Conservation (phyloP, 2,888 invertebrate genomes). For the Apantesis nais region DNA sequence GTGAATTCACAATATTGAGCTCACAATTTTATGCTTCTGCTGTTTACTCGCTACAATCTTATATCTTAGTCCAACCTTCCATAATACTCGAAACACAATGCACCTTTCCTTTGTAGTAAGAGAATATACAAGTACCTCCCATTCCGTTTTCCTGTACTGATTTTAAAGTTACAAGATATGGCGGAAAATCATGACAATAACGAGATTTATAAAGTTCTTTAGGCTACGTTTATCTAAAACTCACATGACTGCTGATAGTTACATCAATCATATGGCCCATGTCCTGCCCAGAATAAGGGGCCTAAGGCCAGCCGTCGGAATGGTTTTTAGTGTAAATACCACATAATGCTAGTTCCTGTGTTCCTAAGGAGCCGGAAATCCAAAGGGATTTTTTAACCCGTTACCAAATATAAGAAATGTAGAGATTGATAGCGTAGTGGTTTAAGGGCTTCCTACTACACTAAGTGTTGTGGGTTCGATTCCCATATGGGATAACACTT, state of each 20-base stretch:
- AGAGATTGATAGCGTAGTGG: no score
- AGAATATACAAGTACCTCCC: conserved; percentile 54
- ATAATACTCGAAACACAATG: conserved; percentile 69
- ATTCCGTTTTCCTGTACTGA: conserved; percentile 40
- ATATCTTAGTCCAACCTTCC: conserved; percentile 40
- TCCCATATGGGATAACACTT: no score
- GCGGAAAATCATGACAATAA: neutral
- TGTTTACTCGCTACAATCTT: neutral
- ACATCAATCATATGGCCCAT: no score
- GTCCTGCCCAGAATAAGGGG: no score
- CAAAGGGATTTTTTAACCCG: no score
- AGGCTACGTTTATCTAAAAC: neutral
- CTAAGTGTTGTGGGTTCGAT: no score
- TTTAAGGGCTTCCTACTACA: no score
- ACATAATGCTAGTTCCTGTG: no score
- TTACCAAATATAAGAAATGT: no score
- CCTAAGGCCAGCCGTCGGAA: no score
- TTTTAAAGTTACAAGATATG: conserved; percentile 6
- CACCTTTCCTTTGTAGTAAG: conserved; percentile 62
- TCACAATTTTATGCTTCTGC: neutral
- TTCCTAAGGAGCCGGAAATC: no score
- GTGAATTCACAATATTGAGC: neutral
- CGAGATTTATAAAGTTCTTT: neutral
- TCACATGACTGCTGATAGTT: neutral
- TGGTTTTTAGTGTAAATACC: no score